These are phyloP conservation scores for Sturnus vulgaris DNA, from an alignment of 2,113 vertebrate genomes.

Conservation along the genomic window DNA sequence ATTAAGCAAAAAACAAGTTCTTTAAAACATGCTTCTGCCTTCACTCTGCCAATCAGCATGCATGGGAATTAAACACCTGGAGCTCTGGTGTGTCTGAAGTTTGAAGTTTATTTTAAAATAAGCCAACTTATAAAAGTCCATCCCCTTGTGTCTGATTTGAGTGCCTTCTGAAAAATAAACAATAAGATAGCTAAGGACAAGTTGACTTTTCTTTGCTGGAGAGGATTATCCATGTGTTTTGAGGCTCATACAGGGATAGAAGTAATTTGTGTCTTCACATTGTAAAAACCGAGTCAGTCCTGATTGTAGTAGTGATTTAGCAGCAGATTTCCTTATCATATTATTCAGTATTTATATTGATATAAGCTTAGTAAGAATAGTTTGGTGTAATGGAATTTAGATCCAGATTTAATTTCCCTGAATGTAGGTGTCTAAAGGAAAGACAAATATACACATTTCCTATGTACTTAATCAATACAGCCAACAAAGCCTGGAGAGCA, in stretches of 20 bases:
- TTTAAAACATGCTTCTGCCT: neutral
- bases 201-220: neutral
- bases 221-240: neutral
- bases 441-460: neutral
- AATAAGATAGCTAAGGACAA: neutral
- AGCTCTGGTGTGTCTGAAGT: neutral
- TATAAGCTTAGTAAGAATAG: neutral
- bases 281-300: neutral
- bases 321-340: neutral
- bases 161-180: neutral
- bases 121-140: neutral
- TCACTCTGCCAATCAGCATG: neutral
- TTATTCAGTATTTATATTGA: neutral
- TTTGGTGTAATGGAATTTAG: neutral
- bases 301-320: neutral
- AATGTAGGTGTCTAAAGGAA: neutral
- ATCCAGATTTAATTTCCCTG: neutral
- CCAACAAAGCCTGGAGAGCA: neutral
- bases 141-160: neutral
- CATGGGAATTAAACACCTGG: slow-evolving; percentile 12
- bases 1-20: neutral
- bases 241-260: neutral
- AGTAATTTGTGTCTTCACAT: neutral
- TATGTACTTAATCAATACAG: neutral
- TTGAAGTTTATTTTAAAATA: neutral